Base-by-base conservation (phyloP, 1,140 invertebrate species). In the Bombus confusus region DNA sequence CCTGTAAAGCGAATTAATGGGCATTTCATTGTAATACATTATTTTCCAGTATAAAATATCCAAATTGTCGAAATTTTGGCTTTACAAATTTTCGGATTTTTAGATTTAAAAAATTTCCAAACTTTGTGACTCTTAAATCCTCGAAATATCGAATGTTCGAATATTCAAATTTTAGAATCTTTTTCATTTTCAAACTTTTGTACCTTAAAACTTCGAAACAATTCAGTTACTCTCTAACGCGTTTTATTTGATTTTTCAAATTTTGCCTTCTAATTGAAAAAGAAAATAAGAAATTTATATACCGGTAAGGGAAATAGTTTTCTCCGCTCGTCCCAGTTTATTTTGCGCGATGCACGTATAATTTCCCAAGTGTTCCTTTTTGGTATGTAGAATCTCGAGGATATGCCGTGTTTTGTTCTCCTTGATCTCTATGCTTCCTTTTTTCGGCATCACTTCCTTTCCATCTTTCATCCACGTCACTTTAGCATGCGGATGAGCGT, bases 401-500 rank as follows among this genome's bases (percentile, higher is more conserved):
- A 85, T 80, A 66, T 93, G 90, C 15, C 80, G 82, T 8, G 74
- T 83, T 39, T 92, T 93, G 28, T 92, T 85, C 2, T 75, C 72
- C 1, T 77, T 88, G 28, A 89, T 86, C 0, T 75, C n/a, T 62
- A 86, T 87, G 43, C 88, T 92, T 0, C 85, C 86, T 8, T 86
- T 86, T 39, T 88, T 81, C 22, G 83, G 62, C 12, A 37, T 15
- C 68, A 94, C 77, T 57, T 81, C 74, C 22, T 84, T 86, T 12
- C 74, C 66, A 13, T 92, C 80, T 69, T 91, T 93, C n/a, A 69
- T 87, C 94, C 93, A 95, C 22, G 57, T 92, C 80, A 96, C 93
- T 47, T 88, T 91, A 13, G 95, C 93, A 25, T 87, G 85, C 15
- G 95, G 95, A 90, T 96, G 92, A 10, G 95, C 95, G 81, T 95